Conservation (phyloP, 2,888 invertebrate genomes). For the Morpho helenor region DNA sequence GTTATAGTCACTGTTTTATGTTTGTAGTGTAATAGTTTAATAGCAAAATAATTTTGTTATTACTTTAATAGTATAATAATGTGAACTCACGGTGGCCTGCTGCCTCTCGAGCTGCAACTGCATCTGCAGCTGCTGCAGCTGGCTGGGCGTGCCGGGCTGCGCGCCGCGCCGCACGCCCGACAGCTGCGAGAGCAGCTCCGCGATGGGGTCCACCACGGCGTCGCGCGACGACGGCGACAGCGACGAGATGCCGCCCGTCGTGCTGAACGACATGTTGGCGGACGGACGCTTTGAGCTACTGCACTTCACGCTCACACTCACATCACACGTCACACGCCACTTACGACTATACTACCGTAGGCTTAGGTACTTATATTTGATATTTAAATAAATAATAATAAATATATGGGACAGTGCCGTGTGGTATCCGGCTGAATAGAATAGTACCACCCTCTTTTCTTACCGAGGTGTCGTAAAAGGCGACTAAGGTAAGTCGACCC, state of each 20-base stretch:
- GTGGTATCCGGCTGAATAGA: too few relatives aligned
- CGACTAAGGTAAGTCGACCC: too few relatives aligned
- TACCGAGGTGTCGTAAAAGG: too few relatives aligned
- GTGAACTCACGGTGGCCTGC: slow-evolving; percentile 83
- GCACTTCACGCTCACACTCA: slow-evolving; percentile 14
- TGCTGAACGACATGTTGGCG: slow-evolving; percentile 72
- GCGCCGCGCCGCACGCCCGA: slow-evolving; percentile 92
- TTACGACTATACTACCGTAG: too few relatives aligned
- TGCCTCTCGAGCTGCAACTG: slow-evolving; percentile 94
- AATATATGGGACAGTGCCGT: too few relatives aligned
- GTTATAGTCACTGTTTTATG: too few relatives aligned
- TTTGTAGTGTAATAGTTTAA: too few relatives aligned
- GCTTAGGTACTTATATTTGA: too few relatives aligned
- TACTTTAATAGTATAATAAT: too few relatives aligned
- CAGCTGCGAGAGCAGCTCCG: slow-evolving; percentile 96
- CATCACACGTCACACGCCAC: background rate
- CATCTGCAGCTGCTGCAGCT: slow-evolving; percentile 96
- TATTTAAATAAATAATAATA: too few relatives aligned
- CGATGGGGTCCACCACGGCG: slow-evolving; percentile 97
- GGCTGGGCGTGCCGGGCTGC: slow-evolving; percentile 82
- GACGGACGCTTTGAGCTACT: slow-evolving; percentile 15
- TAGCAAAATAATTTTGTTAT: too few relatives aligned
- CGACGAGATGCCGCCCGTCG: slow-evolving; percentile 90
- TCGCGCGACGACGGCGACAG: slow-evolving; percentile 94
- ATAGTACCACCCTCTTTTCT: too few relatives aligned